phyloP scores from a whole-genome alignment of 2,113 vertebrate genomes.

The Mormyrus lacerda region DNA sequence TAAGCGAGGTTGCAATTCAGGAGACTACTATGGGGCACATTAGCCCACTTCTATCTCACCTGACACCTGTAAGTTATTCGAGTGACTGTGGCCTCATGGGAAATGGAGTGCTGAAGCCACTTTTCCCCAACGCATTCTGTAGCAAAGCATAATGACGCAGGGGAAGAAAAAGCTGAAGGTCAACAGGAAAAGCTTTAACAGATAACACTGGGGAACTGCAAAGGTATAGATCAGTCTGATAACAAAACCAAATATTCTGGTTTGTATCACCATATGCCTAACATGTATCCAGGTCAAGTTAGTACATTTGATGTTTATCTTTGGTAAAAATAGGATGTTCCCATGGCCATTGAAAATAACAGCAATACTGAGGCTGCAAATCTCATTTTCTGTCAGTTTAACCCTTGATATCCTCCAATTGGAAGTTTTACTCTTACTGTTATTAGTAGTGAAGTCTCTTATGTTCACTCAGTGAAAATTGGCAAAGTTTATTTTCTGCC shows the following conservation, averaged over 20 bases:
- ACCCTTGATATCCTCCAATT: not conserved
- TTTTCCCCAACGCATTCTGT: not conserved
- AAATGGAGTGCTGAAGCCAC: not conserved
- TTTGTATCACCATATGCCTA: not conserved
- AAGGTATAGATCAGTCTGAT: not conserved
- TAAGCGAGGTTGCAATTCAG: not conserved
- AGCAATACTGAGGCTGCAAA: not conserved
- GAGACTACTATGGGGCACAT: not conserved
- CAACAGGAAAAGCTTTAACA: not conserved
- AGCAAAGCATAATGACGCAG: not conserved
- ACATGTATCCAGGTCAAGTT: not conserved
- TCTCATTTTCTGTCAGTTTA: not conserved
- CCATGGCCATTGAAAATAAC: not conserved
- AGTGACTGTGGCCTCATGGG: not conserved
- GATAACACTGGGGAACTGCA: not conserved
- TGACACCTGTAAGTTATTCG: not conserved
- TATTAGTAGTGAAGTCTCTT: not conserved
- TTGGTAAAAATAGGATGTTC: not conserved
- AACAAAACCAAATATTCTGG: not conserved
- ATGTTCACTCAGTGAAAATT: not conserved
- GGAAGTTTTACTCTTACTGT: not conserved
- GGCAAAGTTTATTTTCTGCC: slow-evolving; percentile 5
- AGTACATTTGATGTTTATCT: not conserved
- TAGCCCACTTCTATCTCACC: not conserved
- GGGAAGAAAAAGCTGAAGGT: not conserved